Evolutionary conservation across 2,888 invertebrate genomes (phyloP), one percentile per base, ranked within the genome.

Genomic region (Caenorhabditis imperialis): DNA sequence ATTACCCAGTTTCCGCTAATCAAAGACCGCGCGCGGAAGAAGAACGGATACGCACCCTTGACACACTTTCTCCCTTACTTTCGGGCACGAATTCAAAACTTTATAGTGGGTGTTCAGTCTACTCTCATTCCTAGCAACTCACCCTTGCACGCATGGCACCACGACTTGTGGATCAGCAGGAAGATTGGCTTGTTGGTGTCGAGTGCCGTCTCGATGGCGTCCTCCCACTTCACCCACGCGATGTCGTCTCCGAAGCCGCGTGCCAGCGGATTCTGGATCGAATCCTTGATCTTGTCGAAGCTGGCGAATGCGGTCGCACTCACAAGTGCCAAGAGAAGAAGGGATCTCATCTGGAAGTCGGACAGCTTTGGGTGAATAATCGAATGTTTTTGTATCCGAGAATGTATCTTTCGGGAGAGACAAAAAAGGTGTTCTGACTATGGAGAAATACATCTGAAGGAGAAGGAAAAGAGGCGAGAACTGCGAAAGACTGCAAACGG

Each of bases 71-170:
- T 18, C 12, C 44, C 7, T 45, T 45, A 23, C 6, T 23, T 33
- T 23, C 23, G 30, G 25, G 37, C 35, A 37, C 35, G 37, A n/a
- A 14, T n/a, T n/a, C n/a, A n/a, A 18, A 16, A 45, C 10, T n/a
- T 14, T 38, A 8, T 10, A n/a, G 12, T 38, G 38, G 4, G 4
- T 16, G 38, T 38, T 38, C 16, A 14, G 38, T 16, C 22, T 23
- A 3, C 20, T 42, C 3, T 27, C 47, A 23, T 4, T 33, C 10
- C 22, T 12, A 22, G 2, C 22, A 48, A 5, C 62, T 38, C 27
- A 87, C 86, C 80, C 88, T 89, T 89, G 85, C 90, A 90, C 33
- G 90, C 90, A 35, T 89, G 89, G 82, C 90, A 90, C 90, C 90
- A 90, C 3, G 89, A 84, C 78, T 90, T 90, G 84, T 90, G 90